phyloP scores from a whole-genome alignment of 1,140 invertebrate species.

The Physella acuta region DNA sequence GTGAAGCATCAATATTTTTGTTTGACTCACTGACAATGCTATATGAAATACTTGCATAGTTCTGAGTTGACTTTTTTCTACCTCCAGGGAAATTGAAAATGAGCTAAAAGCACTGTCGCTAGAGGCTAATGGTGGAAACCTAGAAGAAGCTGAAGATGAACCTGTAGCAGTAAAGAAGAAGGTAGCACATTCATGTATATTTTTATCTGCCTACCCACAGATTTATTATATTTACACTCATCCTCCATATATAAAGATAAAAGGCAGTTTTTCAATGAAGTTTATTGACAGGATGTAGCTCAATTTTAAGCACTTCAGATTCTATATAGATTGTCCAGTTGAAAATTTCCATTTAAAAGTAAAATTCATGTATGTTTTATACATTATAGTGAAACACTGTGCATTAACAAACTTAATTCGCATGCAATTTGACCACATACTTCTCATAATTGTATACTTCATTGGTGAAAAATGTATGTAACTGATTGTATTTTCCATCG shows the following conservation, averaged over 20 bases:
- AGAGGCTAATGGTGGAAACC: conserved; percentile 49
- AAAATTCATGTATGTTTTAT: not conserved
- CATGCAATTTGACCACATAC: no score
- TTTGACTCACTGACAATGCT: no score
- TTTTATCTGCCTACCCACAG: not conserved
- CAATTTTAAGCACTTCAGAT: not conserved
- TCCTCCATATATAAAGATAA: not conserved
- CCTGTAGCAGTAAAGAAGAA: conserved; percentile 34
- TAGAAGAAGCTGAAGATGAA: conserved; percentile 66
- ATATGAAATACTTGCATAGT: no score
- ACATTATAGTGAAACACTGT: no score
- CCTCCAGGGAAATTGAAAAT: conserved; percentile 51
- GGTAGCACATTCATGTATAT: no score
- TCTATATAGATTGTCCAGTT: not conserved
- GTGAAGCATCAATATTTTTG: no score
- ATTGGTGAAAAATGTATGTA: no score
- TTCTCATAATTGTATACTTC: no score
- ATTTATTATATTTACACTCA: not conserved
- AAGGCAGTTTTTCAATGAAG: not conserved
- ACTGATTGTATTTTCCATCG: no score
- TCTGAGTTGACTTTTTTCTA: not conserved
- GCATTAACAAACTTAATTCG: no score
- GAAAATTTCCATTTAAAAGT: not conserved
- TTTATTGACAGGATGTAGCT: not conserved
- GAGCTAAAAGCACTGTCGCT: conserved; percentile 35